These are phyloP conservation scores for Amphiura filiformis DNA, from an alignment of 35 echinoderm and acorn worm species.

Conservation along the genomic window DNA sequence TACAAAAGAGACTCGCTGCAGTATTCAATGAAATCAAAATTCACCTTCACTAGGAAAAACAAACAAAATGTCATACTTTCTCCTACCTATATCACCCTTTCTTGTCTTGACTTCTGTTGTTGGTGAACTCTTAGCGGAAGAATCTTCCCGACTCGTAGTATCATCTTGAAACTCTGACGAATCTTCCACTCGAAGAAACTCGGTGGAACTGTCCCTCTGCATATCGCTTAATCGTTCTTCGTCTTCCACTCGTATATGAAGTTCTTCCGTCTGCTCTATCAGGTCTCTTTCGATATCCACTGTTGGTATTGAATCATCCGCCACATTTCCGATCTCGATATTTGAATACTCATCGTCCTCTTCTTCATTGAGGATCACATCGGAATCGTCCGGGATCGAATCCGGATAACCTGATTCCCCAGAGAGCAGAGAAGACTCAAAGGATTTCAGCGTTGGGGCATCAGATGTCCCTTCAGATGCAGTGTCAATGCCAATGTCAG, in stretches of 20 bases:
- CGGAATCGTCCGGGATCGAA: constrained; percentile 17
- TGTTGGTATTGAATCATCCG: constrained; percentile 29
- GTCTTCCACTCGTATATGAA: not conserved
- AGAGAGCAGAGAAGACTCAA: not conserved
- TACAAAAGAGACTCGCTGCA: too few species aligned
- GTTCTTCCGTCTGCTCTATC: not conserved
- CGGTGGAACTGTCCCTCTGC: not conserved
- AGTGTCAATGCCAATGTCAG: constrained; percentile 52
- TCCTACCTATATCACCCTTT: constrained; percentile 71
- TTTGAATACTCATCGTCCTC: constrained; percentile 62
- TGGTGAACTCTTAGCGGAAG: constrained; percentile 37
- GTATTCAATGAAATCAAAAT: too few species aligned
- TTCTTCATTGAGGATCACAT: constrained; percentile 44
- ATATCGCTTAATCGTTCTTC: not conserved
- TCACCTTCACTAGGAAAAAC: too few species aligned
- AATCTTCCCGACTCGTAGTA: constrained; percentile 35
- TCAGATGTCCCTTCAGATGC: constrained; percentile 6
- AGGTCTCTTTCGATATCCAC: constrained; percentile 19
- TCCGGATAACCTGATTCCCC: constrained; percentile 7
- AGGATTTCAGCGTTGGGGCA: constrained; percentile 11
- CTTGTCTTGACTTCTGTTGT: constrained; percentile 45
- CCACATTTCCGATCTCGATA: constrained; percentile 61
- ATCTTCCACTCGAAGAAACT: not conserved
- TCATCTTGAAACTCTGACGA: constrained; percentile 30
- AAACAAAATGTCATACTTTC: too few species aligned